Evolutionary conservation across 2,113 vertebrate genomes (phyloP).

Genomic region (Otocyon megalotis): DNA sequence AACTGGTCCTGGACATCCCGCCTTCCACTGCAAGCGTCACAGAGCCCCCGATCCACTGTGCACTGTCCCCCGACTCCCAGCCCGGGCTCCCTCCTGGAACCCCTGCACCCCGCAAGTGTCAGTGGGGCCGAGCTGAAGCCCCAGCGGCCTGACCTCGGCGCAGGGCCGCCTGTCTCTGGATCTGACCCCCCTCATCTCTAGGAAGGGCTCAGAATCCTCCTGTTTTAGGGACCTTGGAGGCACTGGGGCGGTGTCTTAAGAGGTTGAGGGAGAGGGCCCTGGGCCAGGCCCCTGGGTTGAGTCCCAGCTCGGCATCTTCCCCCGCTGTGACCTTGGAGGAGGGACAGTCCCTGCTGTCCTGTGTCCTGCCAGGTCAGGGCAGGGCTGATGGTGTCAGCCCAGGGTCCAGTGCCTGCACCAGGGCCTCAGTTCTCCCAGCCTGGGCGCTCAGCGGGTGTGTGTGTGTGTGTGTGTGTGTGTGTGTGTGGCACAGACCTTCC

Average conservation of each 20-base stretch:
- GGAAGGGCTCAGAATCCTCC: neutral
- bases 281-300: neutral
- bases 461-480: no score
- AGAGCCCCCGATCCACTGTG: neutral
- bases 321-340: neutral
- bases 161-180: neutral
- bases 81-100: no score
- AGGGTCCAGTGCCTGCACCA: neutral
- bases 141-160: neutral
- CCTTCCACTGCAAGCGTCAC: no score
- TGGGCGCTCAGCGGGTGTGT: no score
- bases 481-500: neutral
- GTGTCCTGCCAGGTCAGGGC: neutral
- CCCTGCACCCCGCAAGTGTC: neutral
- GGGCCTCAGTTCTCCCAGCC: neutral
- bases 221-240: neutral
- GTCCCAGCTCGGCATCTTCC: neutral
- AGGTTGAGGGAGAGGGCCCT: neutral
- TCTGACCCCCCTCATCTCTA: neutral
- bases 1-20: neutral
- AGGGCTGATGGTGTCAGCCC: neutral
- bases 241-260: no score
- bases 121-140: neutral
- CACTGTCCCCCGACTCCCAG: no score
- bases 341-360: neutral